phyloP scores from a whole-genome alignment of 1,140 invertebrate species.

The Triops cancriformis region DNA sequence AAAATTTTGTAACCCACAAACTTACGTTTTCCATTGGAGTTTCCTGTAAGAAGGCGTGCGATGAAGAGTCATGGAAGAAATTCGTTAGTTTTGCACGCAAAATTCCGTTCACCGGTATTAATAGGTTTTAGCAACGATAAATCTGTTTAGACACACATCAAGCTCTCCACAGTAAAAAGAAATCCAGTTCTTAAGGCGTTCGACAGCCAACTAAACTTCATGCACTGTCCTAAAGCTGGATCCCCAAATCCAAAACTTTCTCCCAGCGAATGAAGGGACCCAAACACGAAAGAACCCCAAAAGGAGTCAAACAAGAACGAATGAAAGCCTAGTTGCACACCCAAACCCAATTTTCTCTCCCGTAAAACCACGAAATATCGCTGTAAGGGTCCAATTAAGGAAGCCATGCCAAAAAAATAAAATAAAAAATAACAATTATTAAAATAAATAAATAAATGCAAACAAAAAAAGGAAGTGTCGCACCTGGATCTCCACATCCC shows the following conservation, averaged over 20 bases:
- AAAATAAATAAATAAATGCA: constrained; percentile 23
- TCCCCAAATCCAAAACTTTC: background rate
- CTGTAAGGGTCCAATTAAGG: background rate
- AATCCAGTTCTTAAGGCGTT: too few relatives aligned
- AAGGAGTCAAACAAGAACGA: constrained; percentile 22
- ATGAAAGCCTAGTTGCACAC: background rate
- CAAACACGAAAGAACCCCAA: background rate
- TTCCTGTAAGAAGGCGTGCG: constrained; percentile 45
- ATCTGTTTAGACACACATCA: too few relatives aligned
- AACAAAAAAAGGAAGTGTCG: constrained; percentile 26
- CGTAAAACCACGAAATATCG: background rate
- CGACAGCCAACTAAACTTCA: too few relatives aligned
- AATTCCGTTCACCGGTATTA: constrained; percentile 17
- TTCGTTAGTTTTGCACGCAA: constrained; percentile 19
- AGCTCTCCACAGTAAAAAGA: too few relatives aligned
- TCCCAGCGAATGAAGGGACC: background rate
- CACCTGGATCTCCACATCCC: constrained; percentile 36
- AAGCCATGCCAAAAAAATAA: background rate
- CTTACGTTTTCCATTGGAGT: constrained; percentile 83
- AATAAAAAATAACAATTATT: background rate
- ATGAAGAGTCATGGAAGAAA: constrained; percentile 17
- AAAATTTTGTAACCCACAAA: constrained; percentile 26
- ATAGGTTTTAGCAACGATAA: background rate
- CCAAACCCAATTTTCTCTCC: background rate
- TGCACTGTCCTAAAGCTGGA: too few relatives aligned